These are phyloP conservation scores for Stramonita haemastoma DNA, from an alignment of 2,888 invertebrate species.

Conservation along the genomic window DNA sequence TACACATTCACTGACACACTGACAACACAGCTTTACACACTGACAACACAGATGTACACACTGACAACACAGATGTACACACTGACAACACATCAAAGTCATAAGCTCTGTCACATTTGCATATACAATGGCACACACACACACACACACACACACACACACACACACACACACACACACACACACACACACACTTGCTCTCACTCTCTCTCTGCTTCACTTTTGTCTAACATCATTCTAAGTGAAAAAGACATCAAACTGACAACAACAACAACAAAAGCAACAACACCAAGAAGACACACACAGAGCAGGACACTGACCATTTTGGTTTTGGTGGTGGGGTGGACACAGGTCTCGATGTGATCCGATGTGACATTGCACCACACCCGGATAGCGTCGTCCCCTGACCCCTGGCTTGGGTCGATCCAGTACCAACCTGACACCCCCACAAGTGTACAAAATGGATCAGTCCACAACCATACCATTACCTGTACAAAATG, in stretches of 20 bases:
- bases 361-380: conserved; percentile 86
- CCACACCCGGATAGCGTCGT: conserved; percentile 90
- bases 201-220: background rate
- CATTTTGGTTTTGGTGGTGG: conserved; percentile 82
- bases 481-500: no score
- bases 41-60: no score
- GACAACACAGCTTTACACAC: no score
- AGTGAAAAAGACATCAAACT: background rate
- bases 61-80: no score
- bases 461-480: no score
- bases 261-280: background rate
- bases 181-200: background rate
- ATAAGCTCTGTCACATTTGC: no score
- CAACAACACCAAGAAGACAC: background rate
- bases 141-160: background rate
- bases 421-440: conserved; percentile 94
- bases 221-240: no score
- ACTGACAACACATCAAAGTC: no score
- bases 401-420: conserved; percentile 89
- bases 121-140: no score
- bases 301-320: conserved; percentile 48
- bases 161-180: no score
- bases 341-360: conserved; percentile 89
- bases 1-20: background rate
- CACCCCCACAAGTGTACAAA: no score